Base-by-base conservation (phyloP, 2,888 invertebrate genomes). In the Philereme transversata region DNA sequence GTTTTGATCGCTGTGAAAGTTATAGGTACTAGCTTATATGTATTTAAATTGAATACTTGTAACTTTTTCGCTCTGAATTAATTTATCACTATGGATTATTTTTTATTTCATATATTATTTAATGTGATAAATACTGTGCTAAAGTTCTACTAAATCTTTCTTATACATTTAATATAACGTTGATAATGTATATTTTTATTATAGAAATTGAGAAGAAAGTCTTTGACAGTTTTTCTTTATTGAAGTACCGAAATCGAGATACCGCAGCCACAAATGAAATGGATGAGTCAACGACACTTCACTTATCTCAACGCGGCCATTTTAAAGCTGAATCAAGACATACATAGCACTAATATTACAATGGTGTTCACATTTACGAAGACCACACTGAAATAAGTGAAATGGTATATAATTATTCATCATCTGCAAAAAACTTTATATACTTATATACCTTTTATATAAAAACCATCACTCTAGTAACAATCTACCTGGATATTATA, bases 391-490 rank as follows among this genome's bases (percentile, higher is more conserved):
- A 79, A 81, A 78, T 79, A 82, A 85, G 78, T 81, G 76, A 74
- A 75, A 77, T 69, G 75, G 59, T 67, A 22, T 60, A 68, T 69
- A 75, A 11, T 77, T 74, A 74, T 79, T 78, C 78, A 78, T 74
- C 76, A 76, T 82, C 77, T 81, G 85, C 78, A 78, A 73, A 79
- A 73, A 49, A 73, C 60, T 62, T 62, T 64, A 45, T 78, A 81
- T 79, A 74, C 82, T 76, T 81, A 81, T 81, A 70, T 80, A 58
- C 48, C 46, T 83, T 86, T 87, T 73, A 75, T 87, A 88, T 88
- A 90, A 90, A 90, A 91, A 89, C 85, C 89, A 88, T 87, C 88
- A 85, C 84, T 88, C 89, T 91, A 92, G 82, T 92, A 92, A 92
- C 92, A 92, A 92, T 87, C 91, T 92, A 91, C 91, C 82, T 79